These are phyloP conservation scores for Altica lythri DNA, from an alignment of 2,888 invertebrate species.

Conservation along the genomic window DNA sequence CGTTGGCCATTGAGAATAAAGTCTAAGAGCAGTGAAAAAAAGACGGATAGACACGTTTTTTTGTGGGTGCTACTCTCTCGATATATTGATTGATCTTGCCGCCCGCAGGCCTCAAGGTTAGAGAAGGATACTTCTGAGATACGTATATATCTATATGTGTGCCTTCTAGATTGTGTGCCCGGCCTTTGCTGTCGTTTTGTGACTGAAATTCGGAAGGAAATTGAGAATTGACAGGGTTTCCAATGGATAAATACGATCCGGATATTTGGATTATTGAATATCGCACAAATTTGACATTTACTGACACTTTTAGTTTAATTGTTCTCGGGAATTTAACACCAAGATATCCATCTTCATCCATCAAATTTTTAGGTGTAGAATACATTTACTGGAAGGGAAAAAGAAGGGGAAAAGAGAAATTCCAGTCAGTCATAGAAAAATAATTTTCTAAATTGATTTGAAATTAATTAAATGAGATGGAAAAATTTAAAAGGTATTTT, in stretches of 20 bases:
- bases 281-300: too few relatives aligned
- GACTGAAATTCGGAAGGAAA: conserved; percentile 13
- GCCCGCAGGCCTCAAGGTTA: conserved; percentile 9
- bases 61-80: neutral
- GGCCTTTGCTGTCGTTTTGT: conserved; percentile 12
- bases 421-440: too few relatives aligned
- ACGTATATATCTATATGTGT: neutral
- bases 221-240: conserved; percentile 13
- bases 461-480: too few relatives aligned
- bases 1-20: conserved; percentile 3
- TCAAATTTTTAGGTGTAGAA: too few relatives aligned
- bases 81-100: conserved; percentile 9
- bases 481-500: too few relatives aligned
- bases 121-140: conserved; percentile 5
- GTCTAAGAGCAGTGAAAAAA: conserved; percentile 6
- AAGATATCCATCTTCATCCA: too few relatives aligned
- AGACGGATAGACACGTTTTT: conserved; percentile 11
- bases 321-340: too few relatives aligned
- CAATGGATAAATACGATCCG: conserved; percentile 10
- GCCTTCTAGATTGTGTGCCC: conserved; percentile 6
- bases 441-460: too few relatives aligned
- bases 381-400: too few relatives aligned
- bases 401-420: too few relatives aligned
- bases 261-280: conserved; percentile 13
- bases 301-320: too few relatives aligned